Evolutionary conservation across 2,888 invertebrate genomes (phyloP).

Genomic region (Odontomyia ornata): DNA sequence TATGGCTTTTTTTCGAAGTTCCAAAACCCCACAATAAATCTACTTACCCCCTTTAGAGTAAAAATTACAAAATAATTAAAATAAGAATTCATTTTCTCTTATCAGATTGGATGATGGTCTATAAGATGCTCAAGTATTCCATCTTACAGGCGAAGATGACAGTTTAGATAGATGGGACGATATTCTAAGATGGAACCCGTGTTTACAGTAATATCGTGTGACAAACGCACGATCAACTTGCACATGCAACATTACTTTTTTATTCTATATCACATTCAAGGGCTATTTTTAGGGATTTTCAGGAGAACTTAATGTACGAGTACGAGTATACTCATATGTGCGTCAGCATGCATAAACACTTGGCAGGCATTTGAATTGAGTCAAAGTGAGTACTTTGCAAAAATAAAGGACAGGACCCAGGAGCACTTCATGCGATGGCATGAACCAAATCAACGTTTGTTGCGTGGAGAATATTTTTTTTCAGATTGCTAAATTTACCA

Average conservation of each 20-base stretch:
- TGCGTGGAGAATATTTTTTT: not conserved
- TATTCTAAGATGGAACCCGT: slow-evolving; percentile 41
- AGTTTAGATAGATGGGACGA: slow-evolving; percentile 44
- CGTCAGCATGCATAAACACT: not conserved
- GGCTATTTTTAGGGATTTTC: slow-evolving; percentile 38
- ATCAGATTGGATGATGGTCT: slow-evolving; percentile 41
- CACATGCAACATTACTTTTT: slow-evolving; percentile 37
- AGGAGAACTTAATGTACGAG: slow-evolving; percentile 2
- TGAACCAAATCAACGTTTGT: slow-evolving; percentile 14
- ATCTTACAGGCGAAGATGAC: slow-evolving; percentile 42
- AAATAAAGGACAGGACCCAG: slow-evolving; percentile 14
- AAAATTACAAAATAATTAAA: not conserved
- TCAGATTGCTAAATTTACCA: too few relatives aligned
- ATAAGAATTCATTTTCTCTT: slow-evolving; percentile 33
- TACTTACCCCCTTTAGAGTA: not conserved
- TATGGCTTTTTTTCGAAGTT: too few relatives aligned
- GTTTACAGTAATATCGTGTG: slow-evolving; percentile 46
- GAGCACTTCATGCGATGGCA: slow-evolving; percentile 4
- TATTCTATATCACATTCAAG: slow-evolving; percentile 13
- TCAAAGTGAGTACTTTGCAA: slow-evolving; percentile 12
- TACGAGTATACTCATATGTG: not conserved
- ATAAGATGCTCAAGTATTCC: slow-evolving; percentile 36
- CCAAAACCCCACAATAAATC: too few relatives aligned
- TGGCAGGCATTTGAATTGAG: slow-evolving; percentile 1
- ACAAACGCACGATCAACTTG: slow-evolving; percentile 45